phyloP scores from a whole-genome alignment of 2,888 invertebrate species.

The Elgonia sp. region DNA sequence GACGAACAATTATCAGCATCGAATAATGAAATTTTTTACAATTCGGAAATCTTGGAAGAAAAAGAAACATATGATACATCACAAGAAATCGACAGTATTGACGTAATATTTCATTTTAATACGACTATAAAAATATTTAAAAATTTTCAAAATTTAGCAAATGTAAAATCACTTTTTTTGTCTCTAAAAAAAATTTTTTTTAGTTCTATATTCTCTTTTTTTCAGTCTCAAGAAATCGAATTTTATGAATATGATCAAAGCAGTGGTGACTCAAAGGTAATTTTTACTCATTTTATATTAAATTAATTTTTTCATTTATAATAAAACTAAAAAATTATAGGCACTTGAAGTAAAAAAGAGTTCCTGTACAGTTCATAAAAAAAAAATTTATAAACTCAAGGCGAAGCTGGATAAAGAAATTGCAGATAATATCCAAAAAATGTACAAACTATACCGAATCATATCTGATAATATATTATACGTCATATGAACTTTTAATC shows the following conservation, averaged over 20 bases:
- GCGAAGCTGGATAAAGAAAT: constrained; percentile 54
- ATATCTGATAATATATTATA: background rate
- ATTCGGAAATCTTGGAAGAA: constrained; percentile 31
- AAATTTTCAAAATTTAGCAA: background rate
- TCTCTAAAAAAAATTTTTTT: too few relatives aligned
- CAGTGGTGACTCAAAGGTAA: background rate
- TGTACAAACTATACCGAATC: constrained; percentile 18
- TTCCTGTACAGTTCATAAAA: constrained; percentile 20
- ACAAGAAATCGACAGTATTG: background rate
- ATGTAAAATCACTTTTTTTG: too few relatives aligned
- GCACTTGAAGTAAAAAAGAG: background rate
- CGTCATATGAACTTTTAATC: background rate
- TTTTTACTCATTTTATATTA: background rate
- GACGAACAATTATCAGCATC: background rate
- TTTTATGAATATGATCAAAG: background rate
- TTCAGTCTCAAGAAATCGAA: too few relatives aligned
- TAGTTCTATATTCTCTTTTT: background rate
- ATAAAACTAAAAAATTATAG: too few relatives aligned
- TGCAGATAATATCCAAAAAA: constrained; percentile 56
- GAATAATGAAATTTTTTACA: constrained; percentile 23
- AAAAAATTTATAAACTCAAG: constrained; percentile 34
- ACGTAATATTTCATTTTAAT: background rate
- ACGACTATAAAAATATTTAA: background rate
- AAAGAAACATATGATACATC: background rate
- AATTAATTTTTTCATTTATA: background rate